Evolutionary conservation across 2,888 invertebrate species (phyloP), one percentile per base, ranked within the genome.

Genomic region (Chrysina gloriosa): DNA sequence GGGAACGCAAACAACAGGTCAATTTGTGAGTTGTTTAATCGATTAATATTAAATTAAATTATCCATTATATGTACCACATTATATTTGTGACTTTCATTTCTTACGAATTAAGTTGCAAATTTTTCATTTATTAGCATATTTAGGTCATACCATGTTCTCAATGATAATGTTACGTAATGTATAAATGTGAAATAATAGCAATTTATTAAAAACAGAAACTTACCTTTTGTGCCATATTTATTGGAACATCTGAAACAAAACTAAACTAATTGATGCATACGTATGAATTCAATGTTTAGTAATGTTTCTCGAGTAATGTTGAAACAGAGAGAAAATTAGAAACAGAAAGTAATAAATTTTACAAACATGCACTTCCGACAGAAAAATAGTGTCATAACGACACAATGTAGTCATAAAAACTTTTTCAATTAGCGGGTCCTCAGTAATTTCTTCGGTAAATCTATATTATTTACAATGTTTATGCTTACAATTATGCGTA

Each of bases 391-490:
- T 25, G 27, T 42, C 29, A 42, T 61, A 61, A 42, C 25, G 27
- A 29, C 27, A 61, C 42, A 61, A 61, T 61, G 16, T 61, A 16
- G 16, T 29, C 42, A 61, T 25, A 61, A 61, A 61, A 61, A 61
- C 42, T 61, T 42, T 39, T 42, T 42, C 42, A 39, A 42, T 61
- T 61, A 61, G 58, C 42, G 29, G 7, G 14, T 9, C 9, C 21
- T 27, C 42, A 27, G 42, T 61, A 61, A 61, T 61, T 27, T 7
- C 42, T 61, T 61, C 27, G 16, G 58, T 42, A 61, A 61, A 61
- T 61, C 27, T 4, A 4, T 42, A 61, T 61, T 61, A 61, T 61
- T 61, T 42, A 61, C 58, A 42, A 25, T 27, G 58, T 61, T 42
- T 61, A 42, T 61, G 27, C 58, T 42, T 42, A 25, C 58, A 61